A percentile compares a stretch with the other conserved stretches of the same genome.
Evolutionary conservation across 2,888 invertebrate genomes (phyloP).

Genomic region (Ectemnius continuus): DNA sequence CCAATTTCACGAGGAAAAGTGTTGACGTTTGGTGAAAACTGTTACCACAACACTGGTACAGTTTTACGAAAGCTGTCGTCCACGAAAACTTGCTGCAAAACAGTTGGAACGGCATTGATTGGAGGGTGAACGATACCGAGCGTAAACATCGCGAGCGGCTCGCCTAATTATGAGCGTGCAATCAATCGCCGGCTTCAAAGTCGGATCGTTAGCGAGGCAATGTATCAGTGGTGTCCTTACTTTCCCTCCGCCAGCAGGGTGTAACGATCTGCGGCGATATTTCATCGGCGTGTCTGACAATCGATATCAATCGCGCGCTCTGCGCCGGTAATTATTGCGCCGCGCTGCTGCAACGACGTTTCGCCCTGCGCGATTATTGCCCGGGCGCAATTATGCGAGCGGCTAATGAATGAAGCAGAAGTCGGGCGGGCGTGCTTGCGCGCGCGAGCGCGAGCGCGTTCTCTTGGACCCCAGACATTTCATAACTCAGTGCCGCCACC

Average conservation of each 20-base stretch:
- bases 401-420: constrained; percentile 62
- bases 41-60: too few species aligned
- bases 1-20: too few species aligned
- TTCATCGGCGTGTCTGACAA: constrained; percentile 55
- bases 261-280: constrained; percentile 53
- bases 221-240: too few species aligned
- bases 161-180: constrained; percentile 51
- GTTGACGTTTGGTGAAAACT: too few species aligned
- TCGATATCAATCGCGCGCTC: constrained; percentile 57
- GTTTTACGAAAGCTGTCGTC: too few species aligned
- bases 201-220: constrained; percentile 56
- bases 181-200: constrained; percentile 53
- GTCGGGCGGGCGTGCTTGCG: constrained; percentile 36
- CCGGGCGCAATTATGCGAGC: constrained; percentile 56
- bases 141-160: not conserved
- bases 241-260: too few species aligned
- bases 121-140: too few species aligned
- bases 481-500: constrained; percentile 50
- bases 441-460: not conserved
- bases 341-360: constrained; percentile 47
- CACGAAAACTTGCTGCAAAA: too few species aligned
- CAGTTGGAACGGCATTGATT: too few species aligned
- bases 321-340: constrained; percentile 56
- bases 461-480: constrained; percentile 26
- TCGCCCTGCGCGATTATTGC: constrained; percentile 49